Conservation (phyloP, 2,888 invertebrate genomes). For the Emmelina monodactyla region DNA sequence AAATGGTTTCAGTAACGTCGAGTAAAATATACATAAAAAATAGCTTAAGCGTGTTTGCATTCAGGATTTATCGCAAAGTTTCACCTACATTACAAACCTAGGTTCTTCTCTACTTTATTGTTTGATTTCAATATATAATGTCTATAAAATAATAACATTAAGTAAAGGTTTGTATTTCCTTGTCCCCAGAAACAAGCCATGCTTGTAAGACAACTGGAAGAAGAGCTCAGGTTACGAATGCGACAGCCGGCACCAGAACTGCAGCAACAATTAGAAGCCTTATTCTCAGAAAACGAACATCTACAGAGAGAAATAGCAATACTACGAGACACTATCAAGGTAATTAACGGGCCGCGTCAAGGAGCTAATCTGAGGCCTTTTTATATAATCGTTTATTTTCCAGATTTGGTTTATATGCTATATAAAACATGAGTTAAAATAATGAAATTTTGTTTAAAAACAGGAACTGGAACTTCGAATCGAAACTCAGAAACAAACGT, state of each 20-base stretch:
- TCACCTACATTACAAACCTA: no score
- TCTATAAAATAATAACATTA: no score
- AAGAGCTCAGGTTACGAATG: conserved; percentile 88
- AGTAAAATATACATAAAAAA: no score
- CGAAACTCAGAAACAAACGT: conserved; percentile 97
- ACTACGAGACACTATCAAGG: conserved; percentile 92
- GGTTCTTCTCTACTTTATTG: no score
- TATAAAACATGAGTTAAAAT: not conserved
- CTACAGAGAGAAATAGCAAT: conserved; percentile 92
- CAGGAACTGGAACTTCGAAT: conserved; percentile 95
- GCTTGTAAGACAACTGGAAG: conserved; percentile 91
- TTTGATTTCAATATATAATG: no score
- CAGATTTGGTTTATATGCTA: not conserved
- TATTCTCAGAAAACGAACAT: conserved; percentile 94
- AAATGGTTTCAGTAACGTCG: no score
- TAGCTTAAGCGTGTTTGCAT: no score
- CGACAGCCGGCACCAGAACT: conserved; percentile 90
- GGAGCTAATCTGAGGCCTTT: no score
- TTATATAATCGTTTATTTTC: not conserved
- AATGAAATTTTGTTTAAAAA: conserved; percentile 21
- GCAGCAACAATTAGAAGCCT: conserved; percentile 90
- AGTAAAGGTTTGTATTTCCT: no score
- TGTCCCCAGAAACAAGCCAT: conserved; percentile 91
- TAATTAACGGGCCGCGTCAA: no score
- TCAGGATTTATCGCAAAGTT: no score